Evolutionary conservation across 2,888 invertebrate species (phyloP).

Genomic region (Alloscopus bannaensis): DNA sequence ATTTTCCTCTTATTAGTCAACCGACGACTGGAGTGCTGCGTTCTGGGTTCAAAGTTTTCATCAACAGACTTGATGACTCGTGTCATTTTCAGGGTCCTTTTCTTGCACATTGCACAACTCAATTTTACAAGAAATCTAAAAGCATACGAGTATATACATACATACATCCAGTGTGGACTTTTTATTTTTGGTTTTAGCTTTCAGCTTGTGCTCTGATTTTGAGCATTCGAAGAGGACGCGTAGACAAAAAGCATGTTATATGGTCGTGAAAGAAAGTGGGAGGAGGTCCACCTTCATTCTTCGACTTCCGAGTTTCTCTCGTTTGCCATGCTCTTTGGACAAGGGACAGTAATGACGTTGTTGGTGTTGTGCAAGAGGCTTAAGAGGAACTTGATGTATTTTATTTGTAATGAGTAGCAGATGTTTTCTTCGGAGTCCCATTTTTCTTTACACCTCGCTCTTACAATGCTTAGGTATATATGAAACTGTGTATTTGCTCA

Average conservation of each 20-base stretch:
- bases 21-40: conserved; percentile 28
- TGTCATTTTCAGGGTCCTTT: conserved; percentile 38
- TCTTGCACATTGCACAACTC: conserved; percentile 54
- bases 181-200: background rate
- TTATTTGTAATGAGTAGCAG: conserved; percentile 58
- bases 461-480: no score
- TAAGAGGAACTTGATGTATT: conserved; percentile 19
- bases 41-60: conserved; percentile 8
- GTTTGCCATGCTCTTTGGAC: conserved; percentile 15
- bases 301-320: conserved; percentile 18
- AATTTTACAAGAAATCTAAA: conserved; percentile 29
- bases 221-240: conserved; percentile 3
- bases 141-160: no score
- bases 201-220: conserved; percentile 10
- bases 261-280: conserved; percentile 30
- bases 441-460: conserved; percentile 52
- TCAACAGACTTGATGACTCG: conserved; percentile 42
- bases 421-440: conserved; percentile 48
- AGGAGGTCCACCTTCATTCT: conserved; percentile 33
- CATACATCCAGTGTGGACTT: no score
- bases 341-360: conserved; percentile 31
- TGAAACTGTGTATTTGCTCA: background rate
- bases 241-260: conserved; percentile 8
- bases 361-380: conserved; percentile 35
- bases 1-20: conserved; percentile 43